Evolutionary conservation across 2,888 invertebrate species (phyloP).

Genomic region (Drosophila neutralis): DNA sequence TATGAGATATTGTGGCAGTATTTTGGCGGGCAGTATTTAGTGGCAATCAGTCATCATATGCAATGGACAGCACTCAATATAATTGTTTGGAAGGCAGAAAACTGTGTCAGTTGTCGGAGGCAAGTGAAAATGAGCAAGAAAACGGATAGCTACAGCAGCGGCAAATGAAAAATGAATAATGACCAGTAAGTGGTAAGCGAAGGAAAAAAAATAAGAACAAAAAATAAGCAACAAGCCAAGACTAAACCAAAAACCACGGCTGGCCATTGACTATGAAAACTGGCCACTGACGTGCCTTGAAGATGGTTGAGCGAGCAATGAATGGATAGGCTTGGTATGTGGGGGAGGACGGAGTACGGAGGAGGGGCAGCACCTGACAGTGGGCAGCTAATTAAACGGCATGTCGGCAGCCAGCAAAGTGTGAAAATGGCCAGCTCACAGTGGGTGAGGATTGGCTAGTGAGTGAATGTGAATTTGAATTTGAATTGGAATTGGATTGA

Average conservation of each 20-base stretch:
- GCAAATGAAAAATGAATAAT: conserved; percentile 46
- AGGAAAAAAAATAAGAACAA: conserved; percentile 3
- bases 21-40: not conserved
- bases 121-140: conserved; percentile 62
- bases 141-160: conserved; percentile 36
- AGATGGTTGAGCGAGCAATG: not conserved
- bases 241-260: conserved; percentile 15
- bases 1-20: not conserved
- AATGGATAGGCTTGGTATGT: not conserved
- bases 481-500: conserved; percentile 31
- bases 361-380: not conserved
- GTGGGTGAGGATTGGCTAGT: conserved; percentile 19
- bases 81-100: conserved; percentile 43
- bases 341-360: not conserved
- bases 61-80: conserved; percentile 47
- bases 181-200: not conserved
- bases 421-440: conserved; percentile 60
- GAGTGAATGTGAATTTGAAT: conserved; percentile 15
- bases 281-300: conserved; percentile 29
- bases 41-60: conserved; percentile 9
- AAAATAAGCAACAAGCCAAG: conserved; percentile 3
- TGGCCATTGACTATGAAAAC: conserved; percentile 56
- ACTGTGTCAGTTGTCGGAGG: conserved; percentile 43
- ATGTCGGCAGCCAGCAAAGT: conserved; percentile 64
- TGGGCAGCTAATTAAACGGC: conserved; percentile 64